Evolutionary conservation across 2,797 vertebrate species (phyloP), one percentile per base, ranked within the genome.

Genomic region (Holocentrus rufus): DNA sequence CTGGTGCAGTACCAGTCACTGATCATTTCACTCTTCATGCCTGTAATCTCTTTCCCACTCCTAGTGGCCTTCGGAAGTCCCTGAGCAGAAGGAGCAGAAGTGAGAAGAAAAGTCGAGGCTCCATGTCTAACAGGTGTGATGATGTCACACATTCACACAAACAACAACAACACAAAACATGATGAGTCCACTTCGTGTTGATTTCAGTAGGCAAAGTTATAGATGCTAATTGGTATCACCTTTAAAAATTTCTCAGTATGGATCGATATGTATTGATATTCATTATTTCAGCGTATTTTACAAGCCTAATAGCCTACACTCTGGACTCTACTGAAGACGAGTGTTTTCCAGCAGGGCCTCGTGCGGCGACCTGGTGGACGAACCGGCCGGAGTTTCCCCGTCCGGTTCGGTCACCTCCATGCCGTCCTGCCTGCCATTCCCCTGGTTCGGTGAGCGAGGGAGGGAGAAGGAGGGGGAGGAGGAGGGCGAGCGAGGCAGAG

Each of bases 351-450:
- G 9, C 83, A 96, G 95, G 79, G 92, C 92, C 5, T 97, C 95
- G 0, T 89, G 75, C 34, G 89, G 93, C 34, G 94, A 97, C 49
- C 83, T 96, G 71, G 72, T 94, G 74, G 94, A 94, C 11, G 93
- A 94, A 65, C 92, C 92, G 0, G 69, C 89, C 58, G 93, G 91
- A 52, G 83, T 94, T 0, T 96, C 95, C 69, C 94, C 94, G 0
- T 92, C 95, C 1, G 94, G 93, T 79, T 96, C 96, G 0, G 71
- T 95, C 74, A 93, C 94, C 47, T 95, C 96, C 47, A 93, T 94
- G 81, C 96, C 96, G 47, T 96, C 96, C 27, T 98, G 96, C 76
- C 93, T 98, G 91, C 95, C 95, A 50, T 96, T 98, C 70, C 94
- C 95, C 83, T 96, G 96, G 96, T 97, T 97, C 65, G 94, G 95